These are phyloP conservation scores for Glyphotaelius pellucidus DNA, from an alignment of 2,888 invertebrate species.

Conservation along the genomic window DNA sequence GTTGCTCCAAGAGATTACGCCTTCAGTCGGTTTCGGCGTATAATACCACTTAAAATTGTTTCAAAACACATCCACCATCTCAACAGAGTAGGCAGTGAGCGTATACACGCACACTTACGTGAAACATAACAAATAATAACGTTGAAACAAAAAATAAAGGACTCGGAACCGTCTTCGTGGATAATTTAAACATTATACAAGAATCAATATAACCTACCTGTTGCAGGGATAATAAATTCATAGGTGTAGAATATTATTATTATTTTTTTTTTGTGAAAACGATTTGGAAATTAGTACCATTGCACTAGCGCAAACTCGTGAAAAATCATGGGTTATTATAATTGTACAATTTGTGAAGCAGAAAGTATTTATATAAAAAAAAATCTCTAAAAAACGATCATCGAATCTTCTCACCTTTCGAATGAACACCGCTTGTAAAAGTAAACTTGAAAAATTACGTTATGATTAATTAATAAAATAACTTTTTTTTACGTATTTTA, in stretches of 20 bases:
- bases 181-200: constrained; percentile 65
- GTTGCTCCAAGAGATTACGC: background rate
- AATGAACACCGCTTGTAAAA: too few species aligned
- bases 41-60: constrained; percentile 64
- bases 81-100: background rate
- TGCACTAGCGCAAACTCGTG: background rate
- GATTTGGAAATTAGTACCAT: background rate
- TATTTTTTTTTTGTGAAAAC: background rate
- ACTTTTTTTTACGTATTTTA: too few species aligned
- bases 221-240: constrained; percentile 51
- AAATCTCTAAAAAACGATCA: too few species aligned
- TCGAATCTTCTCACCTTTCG: too few species aligned
- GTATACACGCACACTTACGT: constrained; percentile 28
- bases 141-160: constrained; percentile 63
- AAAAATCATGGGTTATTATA: too few species aligned
- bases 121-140: constrained; percentile 61
- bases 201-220: constrained; percentile 63
- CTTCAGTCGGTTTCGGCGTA: constrained; percentile 26
- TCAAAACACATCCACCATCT: constrained; percentile 51
- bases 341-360: too few species aligned
- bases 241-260: background rate
- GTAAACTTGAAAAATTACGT: too few species aligned
- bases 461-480: too few species aligned
- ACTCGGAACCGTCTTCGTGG: constrained; percentile 59
- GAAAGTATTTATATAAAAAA: too few species aligned